Conservation (phyloP, 2,113 vertebrate genomes). For the Engraulis encrasicolus region DNA sequence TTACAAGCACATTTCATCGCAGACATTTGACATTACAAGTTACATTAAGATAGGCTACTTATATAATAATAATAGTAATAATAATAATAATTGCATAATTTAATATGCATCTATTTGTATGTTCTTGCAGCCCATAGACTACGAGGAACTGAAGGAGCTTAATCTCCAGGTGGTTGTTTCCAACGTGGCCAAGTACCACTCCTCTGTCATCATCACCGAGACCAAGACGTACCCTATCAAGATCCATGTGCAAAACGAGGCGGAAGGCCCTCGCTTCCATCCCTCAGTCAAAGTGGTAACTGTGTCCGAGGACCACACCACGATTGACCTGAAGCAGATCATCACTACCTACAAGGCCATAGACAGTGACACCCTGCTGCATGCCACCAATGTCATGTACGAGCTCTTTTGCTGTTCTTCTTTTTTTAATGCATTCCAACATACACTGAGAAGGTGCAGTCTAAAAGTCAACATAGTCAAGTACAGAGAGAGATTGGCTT, state of each 20-base stretch:
- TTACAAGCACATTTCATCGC: too few species aligned
- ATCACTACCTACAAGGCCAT: slow-evolving; percentile 80
- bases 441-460: too few species aligned
- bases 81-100: too few species aligned
- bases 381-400: slow-evolving; percentile 84
- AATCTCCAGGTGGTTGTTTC: slow-evolving; percentile 77
- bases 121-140: slow-evolving; percentile 82
- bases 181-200: slow-evolving; percentile 85
- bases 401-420: background rate
- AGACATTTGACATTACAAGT: too few species aligned
- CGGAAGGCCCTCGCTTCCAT: slow-evolving; percentile 82
- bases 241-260: slow-evolving; percentile 82
- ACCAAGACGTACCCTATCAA: slow-evolving; percentile 63
- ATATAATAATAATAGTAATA: too few species aligned
- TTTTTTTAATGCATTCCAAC: slow-evolving; percentile 40
- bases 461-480: too few species aligned
- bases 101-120: too few species aligned
- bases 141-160: slow-evolving; percentile 77
- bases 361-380: slow-evolving; percentile 82
- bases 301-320: slow-evolving; percentile 66
- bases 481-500: too few species aligned
- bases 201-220: fast-evolving
- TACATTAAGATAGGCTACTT: too few species aligned
- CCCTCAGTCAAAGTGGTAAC: slow-evolving; percentile 74
- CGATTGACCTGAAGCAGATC: slow-evolving; percentile 58